phyloP scores from a whole-genome alignment of 2,888 invertebrate species.

The Rhingia campestris region DNA sequence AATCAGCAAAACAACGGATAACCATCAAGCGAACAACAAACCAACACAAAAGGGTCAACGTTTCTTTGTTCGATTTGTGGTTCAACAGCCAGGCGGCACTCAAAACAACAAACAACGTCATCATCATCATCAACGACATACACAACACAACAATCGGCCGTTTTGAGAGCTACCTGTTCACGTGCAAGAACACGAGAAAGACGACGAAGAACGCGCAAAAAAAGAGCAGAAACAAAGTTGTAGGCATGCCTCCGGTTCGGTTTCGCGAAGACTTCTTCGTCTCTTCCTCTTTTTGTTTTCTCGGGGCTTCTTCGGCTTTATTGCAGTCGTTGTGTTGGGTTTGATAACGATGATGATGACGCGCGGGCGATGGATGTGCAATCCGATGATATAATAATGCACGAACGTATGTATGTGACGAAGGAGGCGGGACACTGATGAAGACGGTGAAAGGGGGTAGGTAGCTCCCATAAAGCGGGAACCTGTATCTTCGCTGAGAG shows the following conservation, averaged over 20 bases:
- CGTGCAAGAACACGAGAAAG: conserved; percentile 65
- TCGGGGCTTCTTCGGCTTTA: conserved; percentile 34
- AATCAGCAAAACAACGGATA: conserved; percentile 51
- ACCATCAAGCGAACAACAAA: conserved; percentile 28
- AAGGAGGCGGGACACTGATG: neutral
- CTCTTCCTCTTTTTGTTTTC: conserved; percentile 40
- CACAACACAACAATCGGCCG: conserved; percentile 23
- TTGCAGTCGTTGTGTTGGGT: conserved; percentile 10
- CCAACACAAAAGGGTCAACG: conserved; percentile 68
- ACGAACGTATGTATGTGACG: conserved; percentile 58
- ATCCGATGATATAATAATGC: conserved; percentile 70
- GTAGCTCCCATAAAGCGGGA: conserved; percentile 43
- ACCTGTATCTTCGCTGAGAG: conserved; percentile 68
- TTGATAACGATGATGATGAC: conserved; percentile 67
- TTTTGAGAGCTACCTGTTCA: conserved; percentile 60
- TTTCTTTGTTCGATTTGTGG: conserved; percentile 73
- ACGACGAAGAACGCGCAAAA: conserved; percentile 39
- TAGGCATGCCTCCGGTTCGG: conserved; percentile 60
- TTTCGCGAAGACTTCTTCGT: conserved; percentile 39
- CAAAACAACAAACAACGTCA: conserved; percentile 62
- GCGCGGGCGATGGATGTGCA: conserved; percentile 62
- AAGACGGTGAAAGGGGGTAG: neutral
- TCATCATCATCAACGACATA: conserved; percentile 37
- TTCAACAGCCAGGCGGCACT: conserved; percentile 71
- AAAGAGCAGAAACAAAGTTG: conserved; percentile 37